A percentile compares a stretch with the other conserved stretches of the same genome.
Conservation (phyloP, 2,113 vertebrate genomes). For the Glareola pratincola region DNA sequence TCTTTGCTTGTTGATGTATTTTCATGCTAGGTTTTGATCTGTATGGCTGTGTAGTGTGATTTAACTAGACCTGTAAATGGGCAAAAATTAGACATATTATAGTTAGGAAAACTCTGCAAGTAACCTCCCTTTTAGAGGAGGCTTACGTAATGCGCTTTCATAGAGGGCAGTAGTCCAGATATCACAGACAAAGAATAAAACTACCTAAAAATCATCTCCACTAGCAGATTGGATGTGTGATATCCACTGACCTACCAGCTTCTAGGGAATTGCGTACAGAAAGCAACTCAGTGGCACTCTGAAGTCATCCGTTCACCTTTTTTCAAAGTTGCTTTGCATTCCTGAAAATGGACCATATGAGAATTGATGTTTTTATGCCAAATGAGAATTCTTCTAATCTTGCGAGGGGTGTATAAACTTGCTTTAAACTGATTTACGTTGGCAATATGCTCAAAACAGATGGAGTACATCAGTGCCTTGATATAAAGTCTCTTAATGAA, state of each 20-base stretch:
- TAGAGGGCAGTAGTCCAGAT: not conserved
- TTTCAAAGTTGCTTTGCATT: not conserved
- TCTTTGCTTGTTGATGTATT: not conserved
- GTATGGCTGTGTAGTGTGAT: not conserved
- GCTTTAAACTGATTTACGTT: slow-evolving; percentile 11
- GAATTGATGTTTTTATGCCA: not conserved
- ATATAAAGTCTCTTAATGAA: not conserved
- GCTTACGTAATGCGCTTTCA: not conserved
- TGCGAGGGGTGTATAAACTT: not conserved
- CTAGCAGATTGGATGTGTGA: not conserved
- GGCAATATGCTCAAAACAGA: slow-evolving; percentile 41
- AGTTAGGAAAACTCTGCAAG: not conserved
- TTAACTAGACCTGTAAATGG: not conserved
- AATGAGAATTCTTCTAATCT: not conserved
- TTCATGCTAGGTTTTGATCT: not conserved
- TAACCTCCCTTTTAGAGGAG: not conserved
- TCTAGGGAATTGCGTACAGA: rapidly evolving
- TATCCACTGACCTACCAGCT: not conserved
- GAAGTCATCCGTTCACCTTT: not conserved
- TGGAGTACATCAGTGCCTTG: slow-evolving; percentile 26
- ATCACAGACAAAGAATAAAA: not conserved
- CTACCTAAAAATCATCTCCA: rapidly evolving
- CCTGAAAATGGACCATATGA: not conserved
- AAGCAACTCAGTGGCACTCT: not conserved
- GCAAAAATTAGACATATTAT: not conserved